phyloP scores from a whole-genome alignment of 2,888 invertebrate genomes.

The Branchellion lobata region DNA sequence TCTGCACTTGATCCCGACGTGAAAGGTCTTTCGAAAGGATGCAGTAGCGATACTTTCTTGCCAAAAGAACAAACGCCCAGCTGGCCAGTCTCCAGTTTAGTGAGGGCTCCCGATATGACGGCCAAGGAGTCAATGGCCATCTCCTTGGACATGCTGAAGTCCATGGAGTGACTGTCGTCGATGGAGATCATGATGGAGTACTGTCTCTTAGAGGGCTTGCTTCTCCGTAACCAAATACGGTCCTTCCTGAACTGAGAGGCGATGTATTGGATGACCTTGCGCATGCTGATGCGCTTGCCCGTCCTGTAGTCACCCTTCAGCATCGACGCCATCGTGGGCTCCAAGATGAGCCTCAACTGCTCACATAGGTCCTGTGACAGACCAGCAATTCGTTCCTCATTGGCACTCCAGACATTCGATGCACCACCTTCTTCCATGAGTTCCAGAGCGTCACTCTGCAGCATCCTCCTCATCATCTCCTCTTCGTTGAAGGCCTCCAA shows the following conservation, averaged over 20 bases:
- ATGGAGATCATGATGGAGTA: conserved; percentile 94
- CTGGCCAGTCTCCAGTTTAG: conserved; percentile 88
- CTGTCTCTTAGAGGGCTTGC: conserved; percentile 89
- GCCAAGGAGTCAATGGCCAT: conserved; percentile 92
- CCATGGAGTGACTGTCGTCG: conserved; percentile 82
- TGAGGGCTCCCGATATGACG: conserved; percentile 81
- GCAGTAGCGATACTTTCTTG: conserved; percentile 74
- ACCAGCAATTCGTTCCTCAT: conserved; percentile 60
- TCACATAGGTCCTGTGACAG: conserved; percentile 86
- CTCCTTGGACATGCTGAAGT: conserved; percentile 68
- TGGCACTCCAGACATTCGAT: conserved; percentile 58
- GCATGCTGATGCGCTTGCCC: conserved; percentile 95
- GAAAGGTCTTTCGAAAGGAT: conserved; percentile 81
- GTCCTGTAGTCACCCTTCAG: conserved; percentile 93
- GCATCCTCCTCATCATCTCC: not conserved
- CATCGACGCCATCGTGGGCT: conserved; percentile 88
- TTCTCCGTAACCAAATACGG: conserved; percentile 94
- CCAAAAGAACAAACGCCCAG: conserved; percentile 75
- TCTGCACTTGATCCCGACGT: conserved; percentile 80
- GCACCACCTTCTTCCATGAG: not conserved
- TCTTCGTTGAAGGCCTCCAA: not conserved
- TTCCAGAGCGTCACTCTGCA: not conserved
- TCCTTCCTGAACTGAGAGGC: conserved; percentile 98
- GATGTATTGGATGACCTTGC: conserved; percentile 95
- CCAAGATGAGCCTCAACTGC: conserved; percentile 85